A percentile compares a stretch with the other conserved stretches of the same genome.
phyloP scores from a whole-genome alignment of 2,888 invertebrate species.

The Drosophila borealis region DNA sequence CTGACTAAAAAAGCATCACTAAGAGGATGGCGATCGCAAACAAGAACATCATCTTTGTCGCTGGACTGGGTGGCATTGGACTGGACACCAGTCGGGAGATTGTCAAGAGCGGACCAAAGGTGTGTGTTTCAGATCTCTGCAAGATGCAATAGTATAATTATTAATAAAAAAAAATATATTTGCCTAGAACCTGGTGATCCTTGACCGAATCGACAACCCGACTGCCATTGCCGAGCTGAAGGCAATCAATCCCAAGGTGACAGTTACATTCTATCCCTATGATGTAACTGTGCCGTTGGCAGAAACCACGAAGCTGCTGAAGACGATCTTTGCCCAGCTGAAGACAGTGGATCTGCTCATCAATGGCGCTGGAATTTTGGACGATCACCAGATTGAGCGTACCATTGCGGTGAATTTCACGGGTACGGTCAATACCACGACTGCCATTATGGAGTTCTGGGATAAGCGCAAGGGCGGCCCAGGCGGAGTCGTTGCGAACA shows the following conservation, averaged over 20 bases:
- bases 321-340: constrained; percentile 63
- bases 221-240: constrained; percentile 63
- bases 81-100: constrained; percentile 74
- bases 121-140: constrained; percentile 21
- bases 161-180: background rate
- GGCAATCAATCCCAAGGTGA: constrained; percentile 61
- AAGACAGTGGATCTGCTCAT: constrained; percentile 76
- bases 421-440: constrained; percentile 75
- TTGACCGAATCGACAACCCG: constrained; percentile 71
- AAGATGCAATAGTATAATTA: background rate
- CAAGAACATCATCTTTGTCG: constrained; percentile 78
- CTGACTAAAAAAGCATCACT: constrained; percentile 14
- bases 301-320: constrained; percentile 71
- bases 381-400: constrained; percentile 74
- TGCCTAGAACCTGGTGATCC: constrained; percentile 75
- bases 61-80: constrained; percentile 81
- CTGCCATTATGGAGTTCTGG: constrained; percentile 84
- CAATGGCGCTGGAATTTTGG: constrained; percentile 76
- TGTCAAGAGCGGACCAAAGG: constrained; percentile 59
- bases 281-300: constrained; percentile 69
- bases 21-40: constrained; percentile 62
- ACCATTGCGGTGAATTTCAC: constrained; percentile 74
- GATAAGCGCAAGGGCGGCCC: constrained; percentile 84
- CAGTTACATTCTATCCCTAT: constrained; percentile 67
- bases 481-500: constrained; percentile 84